Evolutionary conservation across 2,113 vertebrate species (phyloP).

Genomic region (Oryzias celebensis): DNA sequence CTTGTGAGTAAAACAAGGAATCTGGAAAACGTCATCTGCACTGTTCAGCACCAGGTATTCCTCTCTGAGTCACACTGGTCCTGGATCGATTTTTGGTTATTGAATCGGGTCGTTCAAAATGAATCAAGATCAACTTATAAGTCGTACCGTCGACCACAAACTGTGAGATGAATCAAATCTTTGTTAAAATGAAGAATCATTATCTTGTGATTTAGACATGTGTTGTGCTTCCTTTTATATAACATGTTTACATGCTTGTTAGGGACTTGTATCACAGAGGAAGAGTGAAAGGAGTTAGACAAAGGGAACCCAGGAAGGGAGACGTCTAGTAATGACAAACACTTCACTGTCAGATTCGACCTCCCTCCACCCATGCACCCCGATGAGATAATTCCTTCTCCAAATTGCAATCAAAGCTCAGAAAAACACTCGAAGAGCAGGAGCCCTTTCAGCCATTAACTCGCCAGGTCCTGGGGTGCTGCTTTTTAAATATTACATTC

Average conservation of each 20-base stretch:
- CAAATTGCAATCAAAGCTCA: slow-evolving; percentile 82
- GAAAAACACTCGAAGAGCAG: slow-evolving; percentile 76
- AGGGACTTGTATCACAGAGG: slow-evolving; percentile 36
- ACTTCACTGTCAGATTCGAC: slow-evolving; percentile 73
- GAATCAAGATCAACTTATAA: too few relatives aligned
- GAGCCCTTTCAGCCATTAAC: slow-evolving; percentile 74
- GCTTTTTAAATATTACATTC: slow-evolving; percentile 68
- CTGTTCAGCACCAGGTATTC: too few relatives aligned
- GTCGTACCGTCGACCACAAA: too few relatives aligned
- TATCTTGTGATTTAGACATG: neutral
- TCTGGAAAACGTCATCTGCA: too few relatives aligned
- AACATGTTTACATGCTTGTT: too few relatives aligned
- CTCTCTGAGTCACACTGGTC: too few relatives aligned
- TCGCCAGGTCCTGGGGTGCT: slow-evolving; percentile 68
- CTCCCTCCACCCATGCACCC: slow-evolving; percentile 70
- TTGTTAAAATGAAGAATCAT: too few relatives aligned
- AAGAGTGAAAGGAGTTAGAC: slow-evolving; percentile 39
- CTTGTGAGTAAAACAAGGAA: too few relatives aligned
- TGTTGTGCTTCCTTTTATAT: neutral
- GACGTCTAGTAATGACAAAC: slow-evolving; percentile 74
- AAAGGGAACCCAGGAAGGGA: slow-evolving; percentile 60
- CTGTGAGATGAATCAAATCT: too few relatives aligned
- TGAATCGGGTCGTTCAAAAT: too few relatives aligned
- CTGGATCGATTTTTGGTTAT: too few relatives aligned
- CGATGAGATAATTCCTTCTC: slow-evolving; percentile 78